Percentiles rank a stretch among this genome's conserved stretches.
Conservation (phyloP, 2,888 invertebrate species). For the Agrochola lota region DNA sequence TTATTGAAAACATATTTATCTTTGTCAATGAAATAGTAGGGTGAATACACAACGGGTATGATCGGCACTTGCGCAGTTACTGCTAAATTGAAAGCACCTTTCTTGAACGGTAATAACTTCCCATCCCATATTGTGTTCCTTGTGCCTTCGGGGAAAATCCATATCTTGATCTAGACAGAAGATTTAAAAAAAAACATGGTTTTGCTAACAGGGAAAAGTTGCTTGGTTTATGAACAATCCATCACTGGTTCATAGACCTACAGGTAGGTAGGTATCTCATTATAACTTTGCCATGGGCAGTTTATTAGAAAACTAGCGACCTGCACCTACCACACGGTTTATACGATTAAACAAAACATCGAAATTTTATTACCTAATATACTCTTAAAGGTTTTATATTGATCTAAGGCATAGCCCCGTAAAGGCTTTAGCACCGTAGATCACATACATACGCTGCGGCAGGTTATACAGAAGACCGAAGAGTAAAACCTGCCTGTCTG, state of each 20-base stretch:
- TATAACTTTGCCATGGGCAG: background rate
- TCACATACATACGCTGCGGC: too few relatives aligned
- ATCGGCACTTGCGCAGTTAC: conserved; percentile 90
- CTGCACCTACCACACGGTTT: too few relatives aligned
- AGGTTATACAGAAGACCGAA: too few relatives aligned
- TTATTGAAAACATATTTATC: conserved; percentile 72
- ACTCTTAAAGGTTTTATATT: too few relatives aligned
- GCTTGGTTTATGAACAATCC: background rate
- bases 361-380: too few relatives aligned
- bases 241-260: background rate
- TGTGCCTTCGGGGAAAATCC: conserved; percentile 92
- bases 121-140: conserved; percentile 75
- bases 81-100: conserved; percentile 92
- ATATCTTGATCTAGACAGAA: conserved; percentile 83
- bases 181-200: background rate
- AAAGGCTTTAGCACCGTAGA: too few relatives aligned
- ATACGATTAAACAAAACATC: too few relatives aligned
- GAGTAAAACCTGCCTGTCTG: too few relatives aligned
- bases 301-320: background rate
- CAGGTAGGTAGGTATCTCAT: background rate
- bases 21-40: conserved; percentile 84
- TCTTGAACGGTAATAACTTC: conserved; percentile 91
- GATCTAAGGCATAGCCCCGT: too few relatives aligned
- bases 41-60: conserved; percentile 91
- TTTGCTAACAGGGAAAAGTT: background rate